Evolutionary conservation across 2,797 vertebrate genomes (phyloP).

Genomic region (Hippoglossus hippoglossus): DNA sequence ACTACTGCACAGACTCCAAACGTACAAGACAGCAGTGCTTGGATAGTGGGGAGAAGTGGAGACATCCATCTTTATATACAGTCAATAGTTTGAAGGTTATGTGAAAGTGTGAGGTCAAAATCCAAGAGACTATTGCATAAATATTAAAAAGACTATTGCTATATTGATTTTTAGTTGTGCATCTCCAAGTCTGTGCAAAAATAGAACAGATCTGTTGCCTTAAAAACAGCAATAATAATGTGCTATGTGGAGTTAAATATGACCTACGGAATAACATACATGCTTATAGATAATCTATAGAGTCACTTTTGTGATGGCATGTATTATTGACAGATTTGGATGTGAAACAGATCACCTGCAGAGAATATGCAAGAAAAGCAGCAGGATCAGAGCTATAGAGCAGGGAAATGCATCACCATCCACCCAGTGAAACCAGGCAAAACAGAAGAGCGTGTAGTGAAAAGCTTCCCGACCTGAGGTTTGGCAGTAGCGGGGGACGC

Average conservation of each 20-base stretch:
- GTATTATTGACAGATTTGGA: not conserved
- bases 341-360: not conserved
- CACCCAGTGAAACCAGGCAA: conserved; percentile 15
- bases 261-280: too few relatives aligned
- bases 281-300: not conserved
- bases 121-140: not conserved
- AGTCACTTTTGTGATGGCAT: not conserved
- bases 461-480: conserved; percentile 90
- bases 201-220: too few relatives aligned
- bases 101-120: too few relatives aligned
- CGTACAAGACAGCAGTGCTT: too few relatives aligned
- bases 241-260: not conserved
- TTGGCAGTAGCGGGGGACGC: conserved; percentile 84
- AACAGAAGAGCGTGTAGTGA: conserved; percentile 27
- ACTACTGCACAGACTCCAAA: too few relatives aligned
- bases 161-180: not conserved
- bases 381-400: not conserved
- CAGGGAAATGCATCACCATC: not conserved
- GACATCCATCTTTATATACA: too few relatives aligned
- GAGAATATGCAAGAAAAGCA: conserved; percentile 1
- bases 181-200: too few relatives aligned
- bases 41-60: too few relatives aligned
- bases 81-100: too few relatives aligned
- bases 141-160: not conserved
- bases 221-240: not conserved